A percentile compares a stretch with the other conserved stretches of the same genome.
Evolutionary conservation across 2,113 vertebrate genomes (phyloP).

Genomic region (Microtus pennsylvanicus): DNA sequence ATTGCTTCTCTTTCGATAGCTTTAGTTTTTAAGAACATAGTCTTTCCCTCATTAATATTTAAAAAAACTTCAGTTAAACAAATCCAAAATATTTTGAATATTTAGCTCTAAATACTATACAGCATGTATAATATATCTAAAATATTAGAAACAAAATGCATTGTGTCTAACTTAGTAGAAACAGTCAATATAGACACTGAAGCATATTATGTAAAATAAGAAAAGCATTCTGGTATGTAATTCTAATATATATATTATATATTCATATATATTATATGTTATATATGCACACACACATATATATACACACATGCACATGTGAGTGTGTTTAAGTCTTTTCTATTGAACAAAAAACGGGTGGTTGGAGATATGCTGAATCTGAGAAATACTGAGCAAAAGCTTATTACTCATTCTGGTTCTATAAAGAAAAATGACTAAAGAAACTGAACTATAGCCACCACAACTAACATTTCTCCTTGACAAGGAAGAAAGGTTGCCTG

Average conservation of each 20-base stretch:
- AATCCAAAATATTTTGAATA: slow-evolving; percentile 52
- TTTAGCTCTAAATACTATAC: not conserved
- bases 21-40: not conserved
- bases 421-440: slow-evolving; percentile 27
- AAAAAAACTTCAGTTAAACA: not conserved
- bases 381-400: slow-evolving; percentile 32
- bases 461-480: slow-evolving; percentile 30
- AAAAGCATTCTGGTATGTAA: slow-evolving; percentile 47
- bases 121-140: slow-evolving; percentile 20
- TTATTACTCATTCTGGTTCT: slow-evolving; percentile 56
- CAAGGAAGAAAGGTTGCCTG: not conserved
- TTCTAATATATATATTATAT: not conserved
- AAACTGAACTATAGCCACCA: slow-evolving; percentile 12
- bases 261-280: not conserved
- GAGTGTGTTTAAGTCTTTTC: slow-evolving; percentile 54
- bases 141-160: slow-evolving; percentile 2
- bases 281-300: not conserved
- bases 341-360: slow-evolving; percentile 14
- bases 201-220: slow-evolving; percentile 47
- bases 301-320: not conserved
- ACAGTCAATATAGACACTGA: slow-evolving; percentile 8
- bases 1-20: not conserved
- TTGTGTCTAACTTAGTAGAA: slow-evolving; percentile 49
- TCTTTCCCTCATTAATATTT: slow-evolving; percentile 7
- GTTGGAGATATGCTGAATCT: slow-evolving; percentile 50